Percentiles rank a stretch among this genome's conserved stretches.
Conservation (phyloP, 1,140 invertebrate species). For the Adelges cooleyi region DNA sequence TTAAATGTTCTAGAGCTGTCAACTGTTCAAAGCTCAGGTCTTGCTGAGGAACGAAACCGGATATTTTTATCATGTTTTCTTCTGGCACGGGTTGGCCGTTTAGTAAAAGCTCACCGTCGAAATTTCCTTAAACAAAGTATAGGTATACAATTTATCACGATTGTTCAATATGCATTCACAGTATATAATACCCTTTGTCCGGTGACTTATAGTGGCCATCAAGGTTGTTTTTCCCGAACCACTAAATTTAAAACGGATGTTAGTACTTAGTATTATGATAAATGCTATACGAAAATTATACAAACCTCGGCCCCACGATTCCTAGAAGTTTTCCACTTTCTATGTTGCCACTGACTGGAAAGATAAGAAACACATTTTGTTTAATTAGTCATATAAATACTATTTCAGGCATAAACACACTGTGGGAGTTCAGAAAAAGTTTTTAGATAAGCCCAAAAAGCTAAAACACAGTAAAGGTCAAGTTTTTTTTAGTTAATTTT, state of each 20-base stretch:
- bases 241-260: too few species aligned
- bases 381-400: too few species aligned
- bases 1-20: constrained; percentile 57
- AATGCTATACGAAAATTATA: too few species aligned
- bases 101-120: constrained; percentile 51
- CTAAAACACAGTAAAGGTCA: too few species aligned
- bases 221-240: constrained; percentile 61
- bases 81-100: constrained; percentile 50
- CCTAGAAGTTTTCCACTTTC: constrained; percentile 38
- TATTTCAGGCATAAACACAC: too few species aligned
- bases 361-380: too few species aligned
- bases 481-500: too few species aligned
- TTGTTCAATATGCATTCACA: too few species aligned
- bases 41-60: constrained; percentile 59
- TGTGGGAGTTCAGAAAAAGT: too few species aligned
- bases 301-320: constrained; percentile 42
- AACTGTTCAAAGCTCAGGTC: constrained; percentile 55
- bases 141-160: too few species aligned
- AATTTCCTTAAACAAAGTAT: constrained; percentile 39
- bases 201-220: constrained; percentile 52
- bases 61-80: constrained; percentile 52
- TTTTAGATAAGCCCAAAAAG: too few species aligned
- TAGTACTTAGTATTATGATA: too few species aligned
- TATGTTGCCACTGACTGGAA: constrained; percentile 39
- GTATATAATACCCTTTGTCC: constrained; percentile 45